Evolutionary conservation across 2,797 vertebrate genomes (phyloP).

Genomic region (Pipistrellus pipistrellus): DNA sequence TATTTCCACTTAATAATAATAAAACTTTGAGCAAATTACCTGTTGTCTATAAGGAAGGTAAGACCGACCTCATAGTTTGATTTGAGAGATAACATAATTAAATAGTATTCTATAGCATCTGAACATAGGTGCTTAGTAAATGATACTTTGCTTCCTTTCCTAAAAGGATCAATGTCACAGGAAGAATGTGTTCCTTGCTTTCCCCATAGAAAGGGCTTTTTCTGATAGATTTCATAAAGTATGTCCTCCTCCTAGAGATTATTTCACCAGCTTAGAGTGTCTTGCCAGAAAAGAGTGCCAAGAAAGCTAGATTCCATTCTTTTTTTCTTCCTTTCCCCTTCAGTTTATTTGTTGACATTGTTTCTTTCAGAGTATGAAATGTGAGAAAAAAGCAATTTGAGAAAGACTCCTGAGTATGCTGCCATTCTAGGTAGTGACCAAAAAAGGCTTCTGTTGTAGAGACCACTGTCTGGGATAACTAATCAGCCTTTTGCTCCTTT

Average conservation of each 20-base stretch:
- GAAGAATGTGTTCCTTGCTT: conserved; percentile 23
- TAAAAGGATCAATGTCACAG: not conserved
- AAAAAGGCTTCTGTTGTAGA: conserved; percentile 50
- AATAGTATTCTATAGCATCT: not conserved
- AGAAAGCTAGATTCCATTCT: conserved; percentile 66
- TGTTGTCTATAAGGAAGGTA: conserved; percentile 44
- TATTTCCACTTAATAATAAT: conserved; percentile 46
- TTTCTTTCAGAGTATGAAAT: conserved; percentile 36
- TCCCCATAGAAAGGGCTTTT: conserved; percentile 10
- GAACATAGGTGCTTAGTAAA: conserved; percentile 25
- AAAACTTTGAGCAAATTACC: conserved; percentile 21
- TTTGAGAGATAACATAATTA: conserved; percentile 17
- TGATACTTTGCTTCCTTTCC: conserved; percentile 32
- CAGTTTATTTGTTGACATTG: conserved; percentile 57
- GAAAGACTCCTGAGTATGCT: conserved; percentile 46
- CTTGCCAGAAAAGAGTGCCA: conserved; percentile 62
- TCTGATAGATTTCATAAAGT: conserved; percentile 54
- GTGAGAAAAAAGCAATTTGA: conserved; percentile 59
- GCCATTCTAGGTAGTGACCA: conserved; percentile 19
- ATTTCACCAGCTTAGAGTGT: conserved; percentile 27
- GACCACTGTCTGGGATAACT: conserved; percentile 30
- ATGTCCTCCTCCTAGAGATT: conserved; percentile 56
- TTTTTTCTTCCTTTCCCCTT: not conserved
- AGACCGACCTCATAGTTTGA: conserved; percentile 21
- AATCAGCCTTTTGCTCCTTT: conserved; percentile 45